Conservation (phyloP, 1,140 invertebrate genomes). For the Lordiphosa mommai region DNA sequence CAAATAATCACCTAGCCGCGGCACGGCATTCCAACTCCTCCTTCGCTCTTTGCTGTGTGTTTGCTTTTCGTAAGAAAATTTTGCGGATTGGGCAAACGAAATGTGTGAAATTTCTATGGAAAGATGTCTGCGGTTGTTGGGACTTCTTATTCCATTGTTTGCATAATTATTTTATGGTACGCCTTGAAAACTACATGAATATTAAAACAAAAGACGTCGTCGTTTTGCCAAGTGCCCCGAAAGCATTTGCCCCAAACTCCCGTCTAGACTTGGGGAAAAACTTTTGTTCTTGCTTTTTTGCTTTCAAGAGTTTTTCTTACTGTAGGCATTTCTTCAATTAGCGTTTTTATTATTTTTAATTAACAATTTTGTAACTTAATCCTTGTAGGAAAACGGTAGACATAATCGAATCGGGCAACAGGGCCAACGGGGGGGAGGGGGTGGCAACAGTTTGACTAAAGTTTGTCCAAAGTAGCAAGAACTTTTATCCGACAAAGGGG, state of each 20-base stretch:
- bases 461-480: constrained; percentile 62
- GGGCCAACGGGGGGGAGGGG: constrained; percentile 33
- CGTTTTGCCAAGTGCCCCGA: constrained; percentile 40
- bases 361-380: constrained; percentile 76
- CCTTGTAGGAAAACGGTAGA: constrained; percentile 24
- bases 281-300: constrained; percentile 22
- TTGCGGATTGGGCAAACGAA: constrained; percentile 20
- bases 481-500: constrained; percentile 18
- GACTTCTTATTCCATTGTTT: constrained; percentile 34
- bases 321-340: constrained; percentile 72
- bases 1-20: constrained; percentile 66
- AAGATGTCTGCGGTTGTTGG: constrained; percentile 27
- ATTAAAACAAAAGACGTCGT: constrained; percentile 48
- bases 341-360: constrained; percentile 77
- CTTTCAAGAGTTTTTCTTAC: constrained; percentile 12
- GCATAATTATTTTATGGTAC: constrained; percentile 72
- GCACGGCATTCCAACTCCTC: constrained; percentile 42
- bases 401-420: constrained; percentile 61
- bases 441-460: constrained; percentile 44
- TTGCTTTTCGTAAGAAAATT: constrained; percentile 68
- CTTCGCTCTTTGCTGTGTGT: constrained; percentile 7
- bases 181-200: constrained; percentile 59
- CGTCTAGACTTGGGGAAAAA: constrained; percentile 56
- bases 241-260: constrained; percentile 23
- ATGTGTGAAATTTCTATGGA: constrained; percentile 66